Conservation (phyloP, 2,113 vertebrate genomes). For the Nannospalax galili region DNA sequence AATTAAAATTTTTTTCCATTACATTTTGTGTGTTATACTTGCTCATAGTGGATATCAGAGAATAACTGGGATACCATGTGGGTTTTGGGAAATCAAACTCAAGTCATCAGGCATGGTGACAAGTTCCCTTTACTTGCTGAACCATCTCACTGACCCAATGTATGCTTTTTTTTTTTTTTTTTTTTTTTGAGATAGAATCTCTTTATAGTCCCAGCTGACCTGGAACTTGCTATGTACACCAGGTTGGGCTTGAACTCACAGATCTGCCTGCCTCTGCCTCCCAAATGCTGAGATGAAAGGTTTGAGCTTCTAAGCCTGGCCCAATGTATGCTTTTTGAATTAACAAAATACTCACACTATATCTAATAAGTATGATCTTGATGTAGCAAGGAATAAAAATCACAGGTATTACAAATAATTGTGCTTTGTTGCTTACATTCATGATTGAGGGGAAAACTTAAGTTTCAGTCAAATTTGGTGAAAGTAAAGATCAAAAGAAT, state of each 20-base stretch:
- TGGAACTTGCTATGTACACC: no score
- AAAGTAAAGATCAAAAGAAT: slow-evolving; percentile 2
- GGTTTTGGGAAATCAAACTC: not conserved
- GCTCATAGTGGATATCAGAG: not conserved
- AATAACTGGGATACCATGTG: not conserved
- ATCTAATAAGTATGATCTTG: not conserved
- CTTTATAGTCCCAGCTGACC: no score
- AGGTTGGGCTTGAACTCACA: no score
- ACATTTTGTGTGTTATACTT: not conserved
- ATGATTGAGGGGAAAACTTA: slow-evolving; percentile 47
- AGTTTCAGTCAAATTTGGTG: slow-evolving; percentile 48
- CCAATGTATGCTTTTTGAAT: not conserved
- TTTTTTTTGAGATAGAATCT: no score
- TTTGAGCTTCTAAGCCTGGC: no score
- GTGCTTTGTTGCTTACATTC: slow-evolving; percentile 48
- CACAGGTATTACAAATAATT: slow-evolving; percentile 31
- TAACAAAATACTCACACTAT: not conserved
- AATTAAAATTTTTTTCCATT: no score
- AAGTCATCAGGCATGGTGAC: not conserved
- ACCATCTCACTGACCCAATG: no score
- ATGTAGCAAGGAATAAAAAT: slow-evolving; percentile 3
- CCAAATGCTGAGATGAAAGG: no score
- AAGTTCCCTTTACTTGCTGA: not conserved
- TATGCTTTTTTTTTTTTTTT: no score
- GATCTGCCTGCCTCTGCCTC: no score